phyloP scores from a whole-genome alignment of 2,113 vertebrate species.

The Apodemus speciosus region DNA sequence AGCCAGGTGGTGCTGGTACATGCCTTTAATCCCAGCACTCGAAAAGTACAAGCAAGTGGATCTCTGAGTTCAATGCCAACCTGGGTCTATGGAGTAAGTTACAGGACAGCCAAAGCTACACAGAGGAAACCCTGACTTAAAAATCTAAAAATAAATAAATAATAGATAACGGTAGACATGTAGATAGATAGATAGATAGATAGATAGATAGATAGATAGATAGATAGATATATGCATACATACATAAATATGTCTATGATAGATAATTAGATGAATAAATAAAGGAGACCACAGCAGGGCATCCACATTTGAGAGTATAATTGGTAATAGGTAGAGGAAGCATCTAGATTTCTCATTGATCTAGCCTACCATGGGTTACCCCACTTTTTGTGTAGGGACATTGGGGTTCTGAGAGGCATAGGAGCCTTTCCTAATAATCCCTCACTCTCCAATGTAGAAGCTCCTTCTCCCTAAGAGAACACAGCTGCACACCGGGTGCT shows the following conservation, averaged over 20 bases:
- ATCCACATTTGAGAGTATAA: not conserved
- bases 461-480: not conserved
- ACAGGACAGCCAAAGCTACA: not conserved
- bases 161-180: not conserved
- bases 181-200: not conserved
- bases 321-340: not conserved
- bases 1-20: not conserved
- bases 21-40: not conserved
- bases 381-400: not conserved
- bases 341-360: not conserved
- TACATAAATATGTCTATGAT: not conserved
- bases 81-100: not conserved
- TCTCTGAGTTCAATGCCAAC: not conserved
- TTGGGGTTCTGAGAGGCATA: not conserved
- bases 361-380: not conserved
- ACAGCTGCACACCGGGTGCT: accelerated
- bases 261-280: no score
- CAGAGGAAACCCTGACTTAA: not conserved
- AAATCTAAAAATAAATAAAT: not conserved
- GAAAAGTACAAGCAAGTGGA: not conserved
- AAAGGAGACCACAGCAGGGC: not conserved
- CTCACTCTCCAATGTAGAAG: not conserved
- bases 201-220: not conserved
- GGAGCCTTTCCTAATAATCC: not conserved
- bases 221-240: no score